Evolutionary conservation across 2,797 vertebrate genomes (phyloP).

Genomic region (Podargus strigoides): DNA sequence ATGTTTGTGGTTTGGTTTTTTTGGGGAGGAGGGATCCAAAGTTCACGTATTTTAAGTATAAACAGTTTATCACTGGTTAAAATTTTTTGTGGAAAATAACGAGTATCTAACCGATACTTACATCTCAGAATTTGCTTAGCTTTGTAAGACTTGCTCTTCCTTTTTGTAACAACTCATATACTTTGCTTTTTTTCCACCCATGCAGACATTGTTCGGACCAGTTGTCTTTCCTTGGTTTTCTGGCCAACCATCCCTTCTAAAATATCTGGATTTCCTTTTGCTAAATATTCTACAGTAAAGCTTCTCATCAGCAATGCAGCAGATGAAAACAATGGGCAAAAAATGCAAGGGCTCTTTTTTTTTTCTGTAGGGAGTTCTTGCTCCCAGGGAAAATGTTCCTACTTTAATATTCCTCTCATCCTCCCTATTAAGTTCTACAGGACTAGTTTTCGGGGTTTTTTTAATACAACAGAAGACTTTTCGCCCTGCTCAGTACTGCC

Average conservation of each 20-base stretch:
- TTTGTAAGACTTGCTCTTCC: background rate
- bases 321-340: background rate
- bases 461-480: background rate
- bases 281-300: background rate
- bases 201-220: background rate
- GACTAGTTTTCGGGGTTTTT: background rate
- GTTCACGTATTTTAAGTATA: background rate
- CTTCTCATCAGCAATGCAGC: background rate
- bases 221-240: background rate
- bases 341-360: background rate
- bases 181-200: background rate
- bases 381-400: background rate
- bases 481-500: background rate
- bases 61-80: background rate
- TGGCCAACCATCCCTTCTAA: background rate
- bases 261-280: background rate
- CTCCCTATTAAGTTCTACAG: background rate
- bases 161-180: background rate
- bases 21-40: background rate
- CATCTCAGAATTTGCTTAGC: background rate
- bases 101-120: background rate
- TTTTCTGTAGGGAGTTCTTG: background rate
- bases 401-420: background rate
- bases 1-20: background rate
- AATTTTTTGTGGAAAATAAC: background rate